Base-by-base conservation (phyloP, 2,888 invertebrate genomes). In the Dyspetes luteomarginatus region DNA sequence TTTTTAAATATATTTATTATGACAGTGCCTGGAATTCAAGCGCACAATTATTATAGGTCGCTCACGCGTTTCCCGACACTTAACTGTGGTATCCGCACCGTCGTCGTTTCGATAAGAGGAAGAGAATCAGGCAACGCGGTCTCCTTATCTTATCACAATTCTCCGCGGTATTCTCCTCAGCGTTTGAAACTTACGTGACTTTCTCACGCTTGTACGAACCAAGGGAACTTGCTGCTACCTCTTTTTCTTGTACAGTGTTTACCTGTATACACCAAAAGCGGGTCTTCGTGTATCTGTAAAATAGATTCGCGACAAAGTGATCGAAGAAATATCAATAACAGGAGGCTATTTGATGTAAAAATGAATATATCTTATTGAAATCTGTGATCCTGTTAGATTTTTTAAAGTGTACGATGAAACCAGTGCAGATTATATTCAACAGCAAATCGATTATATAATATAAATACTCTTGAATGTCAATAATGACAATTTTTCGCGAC, bases 101-200 rank as follows among this genome's bases (percentile, higher is more conserved):
- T 3, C 43, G 7, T 19, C 55, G 52, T 36, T n/a, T 36, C 41
- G 67, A 68, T 68, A 71, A 52, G 26, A 30, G 67, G 41, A n/a
- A 50, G 5, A 9, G 9, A 4, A 52, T n/a, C 9, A 68, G 4
- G 24, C 12, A 3, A 12, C 50, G 36, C 26, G 52, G 41, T 55
- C 30, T 28, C 12, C n/a, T 64, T 64, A 73, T 64, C 55, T 73
- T 73, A 73, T 73, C 73, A 24, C 55, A 5, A 58, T 22, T 24
- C 22, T 19, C 1, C n/a, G n/a, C 22, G 52, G n/a, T 62, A 45
- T 64, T 73, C 55, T n/a, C 12, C 45, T 36, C 9, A 12, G 7
- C 26, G 55, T 73, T 73, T 22, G 28, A 73, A 64, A 73, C 52
- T 73, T 64, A 55, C 45, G 55, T 56, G 73, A 64, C 43, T 55